These are phyloP conservation scores for Drosophila serrata DNA, from an alignment of 1,140 invertebrate genomes.

Conservation along the genomic window DNA sequence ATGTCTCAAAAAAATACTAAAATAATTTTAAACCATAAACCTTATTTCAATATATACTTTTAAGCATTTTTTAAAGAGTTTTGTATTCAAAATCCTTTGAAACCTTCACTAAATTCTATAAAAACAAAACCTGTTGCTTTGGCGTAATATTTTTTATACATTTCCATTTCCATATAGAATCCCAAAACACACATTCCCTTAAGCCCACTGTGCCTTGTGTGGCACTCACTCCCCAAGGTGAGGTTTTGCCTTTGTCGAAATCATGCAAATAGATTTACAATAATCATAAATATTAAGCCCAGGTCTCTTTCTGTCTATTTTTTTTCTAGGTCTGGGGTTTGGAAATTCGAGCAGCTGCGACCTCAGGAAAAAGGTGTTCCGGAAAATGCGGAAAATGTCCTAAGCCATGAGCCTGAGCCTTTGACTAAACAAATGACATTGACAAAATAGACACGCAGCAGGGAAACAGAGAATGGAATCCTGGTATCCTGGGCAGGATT, in stretches of 20 bases:
- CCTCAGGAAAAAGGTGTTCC: constrained; percentile 30
- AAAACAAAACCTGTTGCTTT: background rate
- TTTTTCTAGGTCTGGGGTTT: background rate
- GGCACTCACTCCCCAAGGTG: background rate
- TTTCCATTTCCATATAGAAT: background rate
- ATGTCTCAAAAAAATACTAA: too few relatives aligned
- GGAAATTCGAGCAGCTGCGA: constrained; percentile 36
- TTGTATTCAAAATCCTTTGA: background rate
- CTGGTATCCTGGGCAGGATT: constrained; percentile 5
- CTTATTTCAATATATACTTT: background rate
- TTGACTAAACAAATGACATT: constrained; percentile 76
- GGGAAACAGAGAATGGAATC: background rate
- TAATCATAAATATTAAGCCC: constrained; percentile 74
- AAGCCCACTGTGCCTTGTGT: constrained; percentile 6
- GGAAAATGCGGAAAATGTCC: constrained; percentile 3
- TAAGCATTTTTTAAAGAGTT: rapidly evolving
- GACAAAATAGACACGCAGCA: constrained; percentile 69
- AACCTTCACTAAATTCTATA: background rate
- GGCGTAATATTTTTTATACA: background rate
- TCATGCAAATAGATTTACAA: constrained; percentile 78
- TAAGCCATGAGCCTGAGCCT: constrained; percentile 33
- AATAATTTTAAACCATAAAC: background rate
- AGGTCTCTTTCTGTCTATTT: constrained; percentile 24
- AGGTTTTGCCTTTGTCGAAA: constrained; percentile 33
- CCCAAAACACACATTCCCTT: background rate